phyloP scores from a whole-genome alignment of 2,113 vertebrate genomes.

The Megaceryle torquata region DNA sequence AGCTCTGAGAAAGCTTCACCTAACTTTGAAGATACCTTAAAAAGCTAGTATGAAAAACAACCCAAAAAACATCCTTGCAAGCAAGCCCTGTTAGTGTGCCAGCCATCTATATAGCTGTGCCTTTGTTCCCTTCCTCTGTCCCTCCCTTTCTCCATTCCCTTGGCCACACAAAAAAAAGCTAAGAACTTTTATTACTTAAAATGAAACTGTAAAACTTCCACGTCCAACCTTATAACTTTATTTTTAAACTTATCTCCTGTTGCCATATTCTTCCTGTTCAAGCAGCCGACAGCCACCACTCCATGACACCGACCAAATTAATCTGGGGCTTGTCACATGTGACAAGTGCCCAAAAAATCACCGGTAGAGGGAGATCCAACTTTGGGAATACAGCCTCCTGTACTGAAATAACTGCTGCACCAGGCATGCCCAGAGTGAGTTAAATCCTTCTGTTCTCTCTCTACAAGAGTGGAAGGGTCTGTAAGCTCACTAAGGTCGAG shows the following conservation, averaged over 20 bases:
- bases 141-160: neutral
- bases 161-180: neutral
- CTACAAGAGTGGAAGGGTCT: neutral
- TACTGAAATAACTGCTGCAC: fast-evolving
- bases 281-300: neutral
- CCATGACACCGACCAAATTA: fast-evolving
- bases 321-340: neutral
- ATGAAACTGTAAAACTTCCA: neutral
- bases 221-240: neutral
- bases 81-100: neutral
- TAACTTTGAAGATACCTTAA: neutral
- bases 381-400: neutral
- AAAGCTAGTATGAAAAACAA: neutral
- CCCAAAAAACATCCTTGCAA: neutral
- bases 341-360: neutral
- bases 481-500: fast-evolving
- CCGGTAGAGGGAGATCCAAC: conserved; percentile 48
- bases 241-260: neutral
- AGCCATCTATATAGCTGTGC: fast-evolving
- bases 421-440: fast-evolving
- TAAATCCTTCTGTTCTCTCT: neutral
- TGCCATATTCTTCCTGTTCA: conserved; percentile 7
- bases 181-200: neutral
- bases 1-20: neutral
- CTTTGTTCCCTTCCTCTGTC: neutral